Evolutionary conservation across 2,797 vertebrate genomes (phyloP).

Genomic region (Sternotherus odoratus): DNA sequence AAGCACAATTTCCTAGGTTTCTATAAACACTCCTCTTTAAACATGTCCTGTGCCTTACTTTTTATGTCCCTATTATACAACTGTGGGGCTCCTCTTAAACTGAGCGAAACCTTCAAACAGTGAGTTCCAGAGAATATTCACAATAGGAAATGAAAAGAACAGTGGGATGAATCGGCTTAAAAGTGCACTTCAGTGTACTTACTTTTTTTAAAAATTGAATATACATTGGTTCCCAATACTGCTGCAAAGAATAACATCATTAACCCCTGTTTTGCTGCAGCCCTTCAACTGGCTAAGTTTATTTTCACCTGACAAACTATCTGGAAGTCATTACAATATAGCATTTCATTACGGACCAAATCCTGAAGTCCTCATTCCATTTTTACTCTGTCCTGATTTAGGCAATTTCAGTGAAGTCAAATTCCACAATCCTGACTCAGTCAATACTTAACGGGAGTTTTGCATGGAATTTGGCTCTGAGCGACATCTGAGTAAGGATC

Average conservation of each 20-base stretch:
- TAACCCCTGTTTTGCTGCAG: conserved; percentile 6
- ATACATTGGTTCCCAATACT: conserved; percentile 27
- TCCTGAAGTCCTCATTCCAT: conserved; percentile 15
- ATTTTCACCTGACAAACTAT: conserved; percentile 39
- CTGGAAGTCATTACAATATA: conserved; percentile 38
- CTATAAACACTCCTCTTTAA: conserved; percentile 34
- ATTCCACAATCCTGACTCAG: not conserved
- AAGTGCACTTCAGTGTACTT: conserved; percentile 40
- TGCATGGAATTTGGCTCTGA: not conserved
- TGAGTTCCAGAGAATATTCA: conserved; percentile 42
- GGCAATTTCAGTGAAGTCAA: not conserved
- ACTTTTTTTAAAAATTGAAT: conserved; percentile 25
- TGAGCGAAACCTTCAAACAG: conserved; percentile 49
- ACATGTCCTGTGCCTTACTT: conserved; percentile 26
- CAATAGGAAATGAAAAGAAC: conserved; percentile 62
- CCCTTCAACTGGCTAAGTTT: conserved; percentile 32
- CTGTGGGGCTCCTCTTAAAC: conserved; percentile 38
- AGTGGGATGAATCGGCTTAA: conserved; percentile 53
- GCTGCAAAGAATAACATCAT: not conserved
- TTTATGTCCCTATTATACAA: conserved; percentile 29
- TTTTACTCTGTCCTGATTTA: not conserved
- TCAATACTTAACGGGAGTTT: conserved; percentile 40
- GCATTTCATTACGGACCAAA: conserved; percentile 1
- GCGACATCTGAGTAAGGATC: conserved; percentile 45
- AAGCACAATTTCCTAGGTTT: conserved; percentile 27